Base-by-base conservation (phyloP, 37 sponge, comb jelly and placozoan species). In the Haliclona indistincta region DNA sequence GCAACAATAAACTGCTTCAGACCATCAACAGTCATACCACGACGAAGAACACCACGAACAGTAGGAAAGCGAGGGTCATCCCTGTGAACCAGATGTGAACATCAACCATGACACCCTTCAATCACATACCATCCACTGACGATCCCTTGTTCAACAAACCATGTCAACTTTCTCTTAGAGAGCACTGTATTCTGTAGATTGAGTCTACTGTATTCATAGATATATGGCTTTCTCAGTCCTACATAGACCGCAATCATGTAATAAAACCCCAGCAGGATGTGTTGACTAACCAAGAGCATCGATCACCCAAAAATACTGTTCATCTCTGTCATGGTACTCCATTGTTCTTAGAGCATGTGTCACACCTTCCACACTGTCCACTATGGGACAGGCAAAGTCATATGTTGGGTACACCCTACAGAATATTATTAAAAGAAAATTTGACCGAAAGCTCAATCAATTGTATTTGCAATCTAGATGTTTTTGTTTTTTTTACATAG, bases 21-120 rank as follows among this genome's bases (percentile, higher is more conserved):
- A 15, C 96, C 99, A 64, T 93, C 96, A 38, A 98, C 91, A 0
- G 96, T 98, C 96, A 98, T 87, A 3, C 99, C 99, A 43, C 93
- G 81, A 0, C 99, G 73, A 56, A 98, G 81, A n/a, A 98, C 87
- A 38, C 99, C 99, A 42, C 96, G 76, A 0, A 98, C 99, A 5
- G 99, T 98, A 15, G 99, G 99, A 78, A 98, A 92, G 7, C 99
- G 86, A n/a, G 99, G 99, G 54, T 98, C 99, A 55, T 95, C 99
- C 95, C 95, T 94, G 80, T 17, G 43, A 47, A 17, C 15, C 51
- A 47, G 15, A 17, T 17, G 51, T 17, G 51, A 47, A 47, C 15
- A 47, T 15, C 15, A 47, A 47, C 10, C 15, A 10, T 47, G 15
- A 15, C 15, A 47, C 15, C 15, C 13, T 47, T 47, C 15, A 43